These are phyloP conservation scores for Nanger granti DNA, from an alignment of 2,113 vertebrate genomes.

Conservation along the genomic window DNA sequence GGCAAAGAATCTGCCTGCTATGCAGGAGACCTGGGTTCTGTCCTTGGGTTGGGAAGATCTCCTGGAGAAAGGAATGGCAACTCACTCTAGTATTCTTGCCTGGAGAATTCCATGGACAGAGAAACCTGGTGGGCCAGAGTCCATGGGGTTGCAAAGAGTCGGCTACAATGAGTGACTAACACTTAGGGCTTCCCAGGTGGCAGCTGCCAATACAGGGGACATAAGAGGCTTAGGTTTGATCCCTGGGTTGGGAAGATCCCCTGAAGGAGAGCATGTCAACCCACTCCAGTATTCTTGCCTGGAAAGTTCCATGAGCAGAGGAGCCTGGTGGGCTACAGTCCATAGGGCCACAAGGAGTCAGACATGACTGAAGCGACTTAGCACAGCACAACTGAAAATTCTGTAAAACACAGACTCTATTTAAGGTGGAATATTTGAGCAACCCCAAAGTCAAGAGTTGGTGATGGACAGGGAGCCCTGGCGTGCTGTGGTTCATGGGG, in stretches of 20 bases:
- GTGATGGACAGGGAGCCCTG: not conserved
- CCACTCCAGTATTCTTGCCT: not conserved
- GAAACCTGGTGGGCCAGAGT: not conserved
- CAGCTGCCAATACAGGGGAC: not conserved
- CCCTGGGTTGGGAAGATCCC: not conserved
- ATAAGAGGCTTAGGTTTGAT: not conserved
- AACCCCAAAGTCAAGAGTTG: not conserved
- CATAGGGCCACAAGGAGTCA: not conserved
- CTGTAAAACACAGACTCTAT: not conserved
- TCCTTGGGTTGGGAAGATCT: not conserved
- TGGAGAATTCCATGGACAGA: not conserved
- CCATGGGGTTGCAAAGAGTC: not conserved
- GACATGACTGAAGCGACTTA: not conserved
- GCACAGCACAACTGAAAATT: not conserved
- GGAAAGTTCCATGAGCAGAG: not conserved
- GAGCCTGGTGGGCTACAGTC: not conserved
- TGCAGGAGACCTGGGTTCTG: not conserved
- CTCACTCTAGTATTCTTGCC: not conserved
- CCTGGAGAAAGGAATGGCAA: not conserved
- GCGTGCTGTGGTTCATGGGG: fast-evolving
- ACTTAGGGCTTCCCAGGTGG: not conserved
- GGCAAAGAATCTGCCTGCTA: not conserved
- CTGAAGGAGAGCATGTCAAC: not conserved
- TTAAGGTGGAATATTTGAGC: not conserved
- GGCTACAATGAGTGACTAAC: not conserved